Conservation (phyloP, 2,888 invertebrate species). For the Microplitis manilae region DNA sequence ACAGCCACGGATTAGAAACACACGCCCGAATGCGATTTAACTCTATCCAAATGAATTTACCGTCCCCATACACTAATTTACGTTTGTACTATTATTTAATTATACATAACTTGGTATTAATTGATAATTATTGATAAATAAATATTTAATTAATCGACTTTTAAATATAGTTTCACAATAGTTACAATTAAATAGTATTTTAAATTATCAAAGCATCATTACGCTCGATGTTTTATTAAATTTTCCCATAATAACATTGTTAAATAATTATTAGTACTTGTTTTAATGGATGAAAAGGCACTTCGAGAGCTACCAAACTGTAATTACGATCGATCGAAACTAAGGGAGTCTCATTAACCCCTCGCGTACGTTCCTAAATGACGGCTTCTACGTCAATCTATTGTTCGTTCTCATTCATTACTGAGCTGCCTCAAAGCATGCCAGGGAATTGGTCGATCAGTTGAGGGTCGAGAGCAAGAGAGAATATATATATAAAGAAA, state of each 20-base stretch:
- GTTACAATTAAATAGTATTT: no score
- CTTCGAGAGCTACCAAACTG: constrained; percentile 32
- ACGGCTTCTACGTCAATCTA: constrained; percentile 51
- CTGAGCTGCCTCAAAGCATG: constrained; percentile 41
- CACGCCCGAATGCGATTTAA: constrained; percentile 25
- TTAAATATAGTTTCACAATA: constrained; percentile 30
- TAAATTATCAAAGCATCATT: no score
- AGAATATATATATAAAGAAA: constrained; percentile 34
- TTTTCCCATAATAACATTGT: background rate
- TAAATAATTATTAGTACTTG: constrained; percentile 32
- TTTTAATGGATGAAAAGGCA: constrained; percentile 13
- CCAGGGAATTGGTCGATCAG: constrained; percentile 39
- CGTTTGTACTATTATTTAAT: background rate
- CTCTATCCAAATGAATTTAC: constrained; percentile 13
- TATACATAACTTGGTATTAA: background rate
- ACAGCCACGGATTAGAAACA: constrained; percentile 27
- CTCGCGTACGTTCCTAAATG: constrained; percentile 47
- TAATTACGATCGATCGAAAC: constrained; percentile 60
- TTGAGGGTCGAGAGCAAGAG: constrained; percentile 29
- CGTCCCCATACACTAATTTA: background rate
- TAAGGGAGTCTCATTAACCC: constrained; percentile 61
- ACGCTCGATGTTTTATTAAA: background rate
- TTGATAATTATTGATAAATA: background rate
- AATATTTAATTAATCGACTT: constrained; percentile 21
- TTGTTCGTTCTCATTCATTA: constrained; percentile 66